Evolutionary conservation across 2,797 vertebrate genomes (phyloP).

Genomic region (Macrochelys suwanniensis): DNA sequence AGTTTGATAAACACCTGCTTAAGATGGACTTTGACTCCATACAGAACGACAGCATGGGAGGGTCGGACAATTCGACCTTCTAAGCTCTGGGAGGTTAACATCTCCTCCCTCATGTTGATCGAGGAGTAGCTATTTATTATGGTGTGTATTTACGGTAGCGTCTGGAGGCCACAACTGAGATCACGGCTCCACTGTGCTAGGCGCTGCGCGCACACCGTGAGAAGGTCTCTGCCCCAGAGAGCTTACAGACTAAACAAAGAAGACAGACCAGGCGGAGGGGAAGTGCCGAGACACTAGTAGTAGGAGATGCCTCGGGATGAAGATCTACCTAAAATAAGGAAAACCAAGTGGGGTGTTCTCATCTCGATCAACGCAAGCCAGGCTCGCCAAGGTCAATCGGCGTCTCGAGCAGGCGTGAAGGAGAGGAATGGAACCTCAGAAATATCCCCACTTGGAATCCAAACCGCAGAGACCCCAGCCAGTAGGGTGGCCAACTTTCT

Average conservation of each 20-base stretch:
- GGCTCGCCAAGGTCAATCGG: background rate
- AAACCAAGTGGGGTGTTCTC: background rate
- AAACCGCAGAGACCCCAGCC: background rate
- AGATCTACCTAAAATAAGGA: background rate
- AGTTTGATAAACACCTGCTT: background rate
- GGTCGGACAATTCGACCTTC: background rate
- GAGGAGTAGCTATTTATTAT: background rate
- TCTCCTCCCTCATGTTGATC: background rate
- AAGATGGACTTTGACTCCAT: background rate
- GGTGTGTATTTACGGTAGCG: background rate
- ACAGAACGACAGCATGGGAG: background rate
- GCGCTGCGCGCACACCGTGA: background rate
- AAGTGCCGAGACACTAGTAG: background rate
- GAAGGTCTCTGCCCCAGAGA: background rate
- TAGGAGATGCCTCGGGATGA: background rate
- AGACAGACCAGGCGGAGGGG: background rate
- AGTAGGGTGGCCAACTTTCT: no score
- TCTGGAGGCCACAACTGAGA: background rate
- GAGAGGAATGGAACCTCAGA: background rate
- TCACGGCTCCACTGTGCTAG: background rate
- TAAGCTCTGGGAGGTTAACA: background rate
- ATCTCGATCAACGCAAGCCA: background rate
- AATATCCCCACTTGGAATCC: background rate
- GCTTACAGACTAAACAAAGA: background rate
- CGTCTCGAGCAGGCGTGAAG: background rate